phyloP scores from a whole-genome alignment of 2,888 invertebrate genomes.

The Drosophila mayaguana region DNA sequence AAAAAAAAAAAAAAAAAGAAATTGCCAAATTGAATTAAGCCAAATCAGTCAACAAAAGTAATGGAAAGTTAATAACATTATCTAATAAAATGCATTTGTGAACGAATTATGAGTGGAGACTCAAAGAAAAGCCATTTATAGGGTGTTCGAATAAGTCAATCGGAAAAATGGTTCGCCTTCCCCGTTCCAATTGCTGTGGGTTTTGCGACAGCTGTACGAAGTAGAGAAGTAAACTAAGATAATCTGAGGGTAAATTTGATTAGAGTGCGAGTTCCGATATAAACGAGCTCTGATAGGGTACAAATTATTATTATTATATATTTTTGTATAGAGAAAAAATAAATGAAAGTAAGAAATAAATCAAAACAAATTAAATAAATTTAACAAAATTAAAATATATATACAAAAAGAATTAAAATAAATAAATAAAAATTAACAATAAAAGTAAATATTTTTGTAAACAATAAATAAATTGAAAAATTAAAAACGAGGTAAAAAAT shows the following conservation, averaged over 20 bases:
- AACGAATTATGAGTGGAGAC: conserved; percentile 58
- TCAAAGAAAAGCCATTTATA: conserved; percentile 33
- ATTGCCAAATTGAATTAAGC: conserved; percentile 52
- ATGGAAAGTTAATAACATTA: conserved; percentile 80
- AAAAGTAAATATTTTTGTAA: too few relatives aligned
- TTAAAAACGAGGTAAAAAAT: too few relatives aligned
- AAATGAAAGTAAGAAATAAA: not conserved
- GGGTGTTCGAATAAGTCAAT: conserved; percentile 58
- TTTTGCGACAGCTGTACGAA: conserved; percentile 65
- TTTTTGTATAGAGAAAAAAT: not conserved
- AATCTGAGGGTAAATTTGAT: conserved; percentile 43
- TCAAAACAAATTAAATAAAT: too few relatives aligned
- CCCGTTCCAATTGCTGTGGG: conserved; percentile 5
- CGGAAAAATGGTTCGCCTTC: conserved; percentile 54
- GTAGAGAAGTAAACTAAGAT: conserved; percentile 41
- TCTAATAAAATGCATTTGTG: conserved; percentile 64
- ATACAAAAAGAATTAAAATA: too few relatives aligned
- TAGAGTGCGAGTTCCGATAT: conserved; percentile 8
- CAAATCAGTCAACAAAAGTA: conserved; percentile 79
- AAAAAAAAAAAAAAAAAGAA: not conserved
- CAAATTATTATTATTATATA: not conserved
- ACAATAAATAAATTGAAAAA: too few relatives aligned
- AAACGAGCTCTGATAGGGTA: not conserved
- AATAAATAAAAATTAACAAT: too few relatives aligned
- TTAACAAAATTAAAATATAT: too few relatives aligned